Evolutionary conservation across 2,888 invertebrate genomes (phyloP), one percentile per base, ranked within the genome.

Genomic region (Hydrotaea cyrtoneurina): DNA sequence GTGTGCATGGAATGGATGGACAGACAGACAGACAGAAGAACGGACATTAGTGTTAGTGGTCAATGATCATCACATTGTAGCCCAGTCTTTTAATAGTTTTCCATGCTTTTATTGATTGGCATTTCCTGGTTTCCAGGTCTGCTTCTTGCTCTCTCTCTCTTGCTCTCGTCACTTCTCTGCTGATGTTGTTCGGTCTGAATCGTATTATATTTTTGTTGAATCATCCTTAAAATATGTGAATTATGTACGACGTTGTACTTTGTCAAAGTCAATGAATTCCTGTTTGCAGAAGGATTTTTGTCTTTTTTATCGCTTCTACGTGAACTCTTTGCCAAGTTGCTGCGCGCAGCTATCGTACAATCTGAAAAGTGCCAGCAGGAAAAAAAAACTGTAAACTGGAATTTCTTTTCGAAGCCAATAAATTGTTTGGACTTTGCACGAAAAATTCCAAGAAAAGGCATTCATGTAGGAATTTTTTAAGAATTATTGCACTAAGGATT

Each of bases 81-180:
- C 21, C 23, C 21, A 3, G 69, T 43, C 46, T 69, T 46, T 69
- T 43, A 46, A 66, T 69, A 69, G 46, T 73, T 71, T 78, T 77
- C 74, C 74, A 73, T 55, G 62, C 74, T 73, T 36, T 74, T 76
- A 84, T 80, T 86, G 86, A 86, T 86, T 86, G 84, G 82, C 86
- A 86, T 86, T 86, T 86, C 86, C 86, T 86, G 82, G 82, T 84
- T 84, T 62, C 23, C 69, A 74, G 79, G 81, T 57, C 10, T 39
- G 39, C 10, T 39, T 73, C 19, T 57, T 23, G 13, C 57, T 53
- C 11, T 59, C n/a, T n/a, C 50, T n/a, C 15, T 50, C 50, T 2
- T 5, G n/a, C n/a, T 39, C 23, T 55, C 2, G 23, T 15, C 50
- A 50, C 50, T 50, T 50, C 53, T 64, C n/a, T n/a, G 26, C 23